phyloP scores from a whole-genome alignment of 1,140 invertebrate species.

The Acyrthosiphon pisum region DNA sequence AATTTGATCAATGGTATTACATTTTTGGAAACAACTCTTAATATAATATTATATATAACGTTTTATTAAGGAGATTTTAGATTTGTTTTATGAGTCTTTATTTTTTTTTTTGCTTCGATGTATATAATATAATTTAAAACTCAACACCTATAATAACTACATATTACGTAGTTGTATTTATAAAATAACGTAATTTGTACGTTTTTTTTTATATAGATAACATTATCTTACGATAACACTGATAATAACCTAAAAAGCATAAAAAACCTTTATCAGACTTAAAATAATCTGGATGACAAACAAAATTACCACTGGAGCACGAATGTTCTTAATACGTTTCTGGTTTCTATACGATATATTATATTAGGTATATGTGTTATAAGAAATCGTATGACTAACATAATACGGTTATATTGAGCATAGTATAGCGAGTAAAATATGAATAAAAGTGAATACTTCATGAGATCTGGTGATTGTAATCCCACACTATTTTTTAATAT shows the following conservation, averaged over 20 bases:
- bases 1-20: background rate
- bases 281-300: background rate
- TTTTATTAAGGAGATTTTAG: no score
- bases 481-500: no score
- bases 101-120: no score
- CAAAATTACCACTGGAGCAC: background rate
- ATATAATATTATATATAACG: background rate
- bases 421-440: background rate
- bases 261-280: no score
- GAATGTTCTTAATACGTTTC: background rate
- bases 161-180: no score
- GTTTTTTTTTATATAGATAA: background rate
- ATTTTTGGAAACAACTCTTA: background rate
- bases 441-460: background rate
- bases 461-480: background rate
- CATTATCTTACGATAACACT: background rate
- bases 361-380: background rate
- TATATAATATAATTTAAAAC: no score
- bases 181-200: background rate
- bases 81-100: no score
- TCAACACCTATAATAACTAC: no score
- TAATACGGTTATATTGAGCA: background rate
- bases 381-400: no score
- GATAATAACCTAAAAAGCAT: background rate
- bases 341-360: background rate